Conservation (phyloP, 2,113 vertebrate species). For the Pardalotus punctatus region DNA sequence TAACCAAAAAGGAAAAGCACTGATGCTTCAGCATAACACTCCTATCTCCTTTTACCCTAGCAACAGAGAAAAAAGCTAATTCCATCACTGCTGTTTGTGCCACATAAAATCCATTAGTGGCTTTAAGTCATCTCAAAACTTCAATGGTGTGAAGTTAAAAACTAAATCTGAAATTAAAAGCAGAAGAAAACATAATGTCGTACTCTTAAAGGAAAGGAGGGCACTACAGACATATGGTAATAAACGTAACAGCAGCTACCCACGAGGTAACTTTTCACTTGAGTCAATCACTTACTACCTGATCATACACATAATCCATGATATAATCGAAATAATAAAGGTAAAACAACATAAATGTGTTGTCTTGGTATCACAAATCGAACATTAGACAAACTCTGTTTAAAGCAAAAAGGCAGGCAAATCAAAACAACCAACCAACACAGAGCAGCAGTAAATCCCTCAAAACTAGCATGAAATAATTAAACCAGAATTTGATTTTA, state of each 20-base stretch:
- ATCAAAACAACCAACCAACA: neutral
- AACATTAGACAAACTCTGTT: neutral
- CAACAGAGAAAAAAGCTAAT: neutral
- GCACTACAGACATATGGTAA: neutral
- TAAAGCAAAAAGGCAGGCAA: neutral
- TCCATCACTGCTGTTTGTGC: neutral
- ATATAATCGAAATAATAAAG: neutral
- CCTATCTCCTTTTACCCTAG: neutral
- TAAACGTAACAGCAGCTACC: neutral
- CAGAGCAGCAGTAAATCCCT: neutral
- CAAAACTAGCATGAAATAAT: neutral
- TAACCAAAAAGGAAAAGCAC: neutral
- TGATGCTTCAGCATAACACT: neutral
- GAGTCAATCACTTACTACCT: neutral
- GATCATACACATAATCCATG: neutral
- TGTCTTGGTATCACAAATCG: neutral
- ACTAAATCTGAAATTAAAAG: neutral
- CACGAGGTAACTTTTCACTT: rapidly evolving
- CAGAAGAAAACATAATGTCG: rapidly evolving
- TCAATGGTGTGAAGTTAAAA: neutral
- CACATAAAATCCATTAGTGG: neutral
- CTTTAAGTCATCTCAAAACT: constrained; percentile 8
- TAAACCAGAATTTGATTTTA: neutral
- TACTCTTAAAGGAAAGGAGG: neutral
- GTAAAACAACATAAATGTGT: neutral